A percentile compares a stretch with the other conserved stretches of the same genome.
phyloP scores from a whole-genome alignment of 1,140 invertebrate genomes.

The Chlorops oryzae region DNA sequence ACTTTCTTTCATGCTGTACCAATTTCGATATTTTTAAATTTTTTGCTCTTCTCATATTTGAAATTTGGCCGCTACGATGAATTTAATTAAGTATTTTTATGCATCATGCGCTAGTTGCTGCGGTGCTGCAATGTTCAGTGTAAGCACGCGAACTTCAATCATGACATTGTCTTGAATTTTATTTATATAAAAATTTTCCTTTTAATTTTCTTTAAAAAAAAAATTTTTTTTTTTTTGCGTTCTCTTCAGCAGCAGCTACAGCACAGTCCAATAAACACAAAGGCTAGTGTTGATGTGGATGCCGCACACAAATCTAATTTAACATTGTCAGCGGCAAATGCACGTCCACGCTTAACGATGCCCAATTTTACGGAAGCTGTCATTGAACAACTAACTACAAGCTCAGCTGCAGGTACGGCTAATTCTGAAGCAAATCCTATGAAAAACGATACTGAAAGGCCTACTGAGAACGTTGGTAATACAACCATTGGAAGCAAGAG shows the following conservation, averaged over 20 bases:
- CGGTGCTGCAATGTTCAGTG: too few species aligned
- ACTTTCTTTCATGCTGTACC: too few species aligned
- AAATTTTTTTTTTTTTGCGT: background rate
- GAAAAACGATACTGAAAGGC: background rate
- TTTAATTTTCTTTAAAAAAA: too few species aligned
- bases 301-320: background rate
- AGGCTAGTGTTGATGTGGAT: too few species aligned
- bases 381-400: background rate
- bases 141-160: too few species aligned
- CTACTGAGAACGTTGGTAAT: background rate
- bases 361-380: background rate
- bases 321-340: background rate
- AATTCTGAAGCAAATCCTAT: constrained; percentile 2
- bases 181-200: too few species aligned
- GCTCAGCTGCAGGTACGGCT: constrained; percentile 2
- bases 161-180: too few species aligned
- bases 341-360: background rate
- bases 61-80: too few species aligned
- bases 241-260: background rate
- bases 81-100: too few species aligned
- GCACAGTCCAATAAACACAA: constrained; percentile 1
- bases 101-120: too few species aligned
- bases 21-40: too few species aligned
- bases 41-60: too few species aligned
- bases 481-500: background rate